Evolutionary conservation across 1,140 invertebrate species (phyloP).

Genomic region (Orius insidiosus): DNA sequence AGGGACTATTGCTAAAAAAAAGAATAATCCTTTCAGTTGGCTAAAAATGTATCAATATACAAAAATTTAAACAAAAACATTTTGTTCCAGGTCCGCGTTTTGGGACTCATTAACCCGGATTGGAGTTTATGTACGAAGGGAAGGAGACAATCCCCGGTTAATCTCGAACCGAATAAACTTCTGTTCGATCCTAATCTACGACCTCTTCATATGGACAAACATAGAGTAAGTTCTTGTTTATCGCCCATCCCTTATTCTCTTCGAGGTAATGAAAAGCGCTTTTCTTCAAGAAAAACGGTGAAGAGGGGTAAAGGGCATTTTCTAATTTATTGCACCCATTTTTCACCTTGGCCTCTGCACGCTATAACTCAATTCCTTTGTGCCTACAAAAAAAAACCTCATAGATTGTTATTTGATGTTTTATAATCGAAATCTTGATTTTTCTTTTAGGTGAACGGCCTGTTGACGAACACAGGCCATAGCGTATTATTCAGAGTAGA

Average conservation of each 20-base stretch:
- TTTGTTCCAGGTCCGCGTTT: constrained; percentile 68
- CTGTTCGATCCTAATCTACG: constrained; percentile 87
- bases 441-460: constrained; percentile 52
- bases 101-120: constrained; percentile 91
- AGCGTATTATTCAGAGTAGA: constrained; percentile 83
- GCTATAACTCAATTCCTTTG: constrained; percentile 12
- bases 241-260: neutral
- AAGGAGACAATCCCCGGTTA: constrained; percentile 84
- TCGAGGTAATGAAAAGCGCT: neutral
- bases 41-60: too few species aligned
- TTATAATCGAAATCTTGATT: neutral
- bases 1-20: too few species aligned
- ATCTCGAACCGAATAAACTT: constrained; percentile 79
- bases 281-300: too few species aligned
- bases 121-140: constrained; percentile 93
- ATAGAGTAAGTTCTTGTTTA: constrained; percentile 46
- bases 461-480: constrained; percentile 82
- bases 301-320: neutral
- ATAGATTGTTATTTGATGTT: neutral
- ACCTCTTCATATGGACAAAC: constrained; percentile 76
- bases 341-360: constrained; percentile 6
- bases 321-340: constrained; percentile 9
- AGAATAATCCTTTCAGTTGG: too few species aligned
- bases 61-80: too few species aligned
- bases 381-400: too few species aligned